phyloP scores from a whole-genome alignment of 2,113 vertebrate species.

The Cinclus cinclus region DNA sequence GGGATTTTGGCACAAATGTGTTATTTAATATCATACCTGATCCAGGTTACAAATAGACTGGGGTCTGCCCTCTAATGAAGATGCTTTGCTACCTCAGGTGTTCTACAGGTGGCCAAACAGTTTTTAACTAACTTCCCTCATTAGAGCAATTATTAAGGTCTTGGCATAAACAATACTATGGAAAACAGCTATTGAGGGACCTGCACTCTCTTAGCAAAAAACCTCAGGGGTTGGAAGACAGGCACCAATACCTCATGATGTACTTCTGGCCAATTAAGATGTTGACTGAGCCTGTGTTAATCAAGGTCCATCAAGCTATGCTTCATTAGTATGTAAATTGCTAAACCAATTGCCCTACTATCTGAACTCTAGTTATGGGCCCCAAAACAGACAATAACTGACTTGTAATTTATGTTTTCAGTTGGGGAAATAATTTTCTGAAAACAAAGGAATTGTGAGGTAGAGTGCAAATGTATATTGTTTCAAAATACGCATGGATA shows the following conservation, averaged over 20 bases:
- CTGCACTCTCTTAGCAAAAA: conserved; percentile 13
- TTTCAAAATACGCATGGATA: background rate
- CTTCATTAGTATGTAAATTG: conserved; percentile 79
- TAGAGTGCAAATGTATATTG: background rate
- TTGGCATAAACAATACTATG: background rate
- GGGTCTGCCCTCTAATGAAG: background rate
- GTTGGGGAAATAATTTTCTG: conserved; percentile 54
- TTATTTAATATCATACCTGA: background rate
- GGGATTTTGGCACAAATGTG: background rate
- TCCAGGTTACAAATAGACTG: background rate
- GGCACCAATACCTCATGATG: conserved; percentile 38
- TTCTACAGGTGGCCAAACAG: background rate
- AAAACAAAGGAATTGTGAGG: background rate
- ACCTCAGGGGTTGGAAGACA: conserved; percentile 4
- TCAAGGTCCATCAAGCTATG: conserved; percentile 69
- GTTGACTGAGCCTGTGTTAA: conserved; percentile 73
- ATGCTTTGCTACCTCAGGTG: background rate
- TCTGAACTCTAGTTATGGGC: conserved; percentile 77
- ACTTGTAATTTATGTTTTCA: conserved; percentile 65
- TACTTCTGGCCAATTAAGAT: conserved; percentile 76
- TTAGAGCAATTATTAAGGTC: background rate
- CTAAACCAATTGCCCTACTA: conserved; percentile 72
- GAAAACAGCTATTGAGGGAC: conserved; percentile 19
- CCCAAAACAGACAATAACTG: conserved; percentile 69
- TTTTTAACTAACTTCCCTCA: conserved; percentile 26